A percentile compares a stretch with the other conserved stretches of the same genome.
Conservation (phyloP, 2,888 invertebrate species). For the Lasiommata megera region DNA sequence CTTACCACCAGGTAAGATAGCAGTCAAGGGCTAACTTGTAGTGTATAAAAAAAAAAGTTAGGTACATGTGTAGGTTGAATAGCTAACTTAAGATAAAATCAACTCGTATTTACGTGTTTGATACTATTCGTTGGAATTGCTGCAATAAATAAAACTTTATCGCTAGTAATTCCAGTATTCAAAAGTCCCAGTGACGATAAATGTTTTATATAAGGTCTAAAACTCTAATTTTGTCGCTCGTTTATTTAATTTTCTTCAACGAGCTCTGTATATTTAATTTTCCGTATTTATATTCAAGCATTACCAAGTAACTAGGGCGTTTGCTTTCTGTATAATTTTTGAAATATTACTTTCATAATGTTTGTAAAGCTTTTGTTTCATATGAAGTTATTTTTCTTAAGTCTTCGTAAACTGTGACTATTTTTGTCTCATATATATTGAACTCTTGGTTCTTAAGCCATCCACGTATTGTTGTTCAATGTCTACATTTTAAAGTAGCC, state of each 20-base stretch:
- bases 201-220: slow-evolving; percentile 3
- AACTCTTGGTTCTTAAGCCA: too few species aligned
- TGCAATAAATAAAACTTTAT: slow-evolving; percentile 10
- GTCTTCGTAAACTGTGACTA: too few species aligned
- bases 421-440: too few species aligned
- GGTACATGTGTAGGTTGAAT: too few species aligned
- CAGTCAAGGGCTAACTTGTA: too few species aligned
- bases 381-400: too few species aligned
- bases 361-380: not conserved
- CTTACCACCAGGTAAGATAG: too few species aligned
- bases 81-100: too few species aligned
- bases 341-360: slow-evolving; percentile 1
- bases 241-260: slow-evolving; percentile 4
- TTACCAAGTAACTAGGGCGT: slow-evolving; percentile 3
- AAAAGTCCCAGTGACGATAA: slow-evolving; percentile 1
- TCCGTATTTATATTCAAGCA: slow-evolving; percentile 7
- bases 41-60: too few species aligned
- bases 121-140: not conserved
- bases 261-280: slow-evolving; percentile 1
- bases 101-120: not conserved
- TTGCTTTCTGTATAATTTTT: not conserved
- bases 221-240: slow-evolving; percentile 4
- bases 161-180: slow-evolving; percentile 1
- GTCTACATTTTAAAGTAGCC: too few species aligned
- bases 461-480: too few species aligned